Percentiles rank a stretch among this genome's conserved stretches.
phyloP scores from a whole-genome alignment of 2,797 vertebrate species.

The Sebastes hopkinsi region DNA sequence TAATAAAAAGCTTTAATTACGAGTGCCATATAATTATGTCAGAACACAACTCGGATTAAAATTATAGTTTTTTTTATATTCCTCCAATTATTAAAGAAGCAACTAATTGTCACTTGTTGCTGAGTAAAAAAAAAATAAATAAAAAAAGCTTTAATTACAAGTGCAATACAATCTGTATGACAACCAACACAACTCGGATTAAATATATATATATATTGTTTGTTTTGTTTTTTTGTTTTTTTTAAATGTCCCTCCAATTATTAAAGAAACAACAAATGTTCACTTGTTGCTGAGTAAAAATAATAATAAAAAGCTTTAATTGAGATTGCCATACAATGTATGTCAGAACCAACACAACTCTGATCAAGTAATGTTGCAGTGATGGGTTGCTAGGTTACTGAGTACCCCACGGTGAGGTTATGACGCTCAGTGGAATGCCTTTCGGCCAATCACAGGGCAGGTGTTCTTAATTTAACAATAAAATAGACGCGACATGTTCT shows the following conservation, averaged over 20 bases:
- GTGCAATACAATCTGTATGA: background rate
- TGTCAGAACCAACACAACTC: background rate
- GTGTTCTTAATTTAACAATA: background rate
- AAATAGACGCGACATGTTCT: background rate
- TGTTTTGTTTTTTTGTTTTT: no score
- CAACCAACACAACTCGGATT: background rate
- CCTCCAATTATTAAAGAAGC: rapidly evolving
- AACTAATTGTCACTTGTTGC: background rate
- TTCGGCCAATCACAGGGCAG: background rate
- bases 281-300: background rate
- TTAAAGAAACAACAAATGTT: rapidly evolving
- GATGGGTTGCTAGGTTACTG: background rate
- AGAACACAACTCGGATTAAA: no score
- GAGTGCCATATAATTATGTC: no score
- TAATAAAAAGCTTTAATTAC: no score
- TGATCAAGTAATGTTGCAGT: background rate
- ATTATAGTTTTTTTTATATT: background rate
- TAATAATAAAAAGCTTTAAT: background rate
- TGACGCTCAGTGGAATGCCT: background rate
- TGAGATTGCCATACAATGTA: rapidly evolving
- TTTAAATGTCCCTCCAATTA: background rate
- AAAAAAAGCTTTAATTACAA: background rate
- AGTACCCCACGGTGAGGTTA: background rate
- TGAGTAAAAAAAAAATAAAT: background rate
- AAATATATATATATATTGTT: no score